Evolutionary conservation across 2,888 invertebrate species (phyloP).

Genomic region (Noctua pronuba): DNA sequence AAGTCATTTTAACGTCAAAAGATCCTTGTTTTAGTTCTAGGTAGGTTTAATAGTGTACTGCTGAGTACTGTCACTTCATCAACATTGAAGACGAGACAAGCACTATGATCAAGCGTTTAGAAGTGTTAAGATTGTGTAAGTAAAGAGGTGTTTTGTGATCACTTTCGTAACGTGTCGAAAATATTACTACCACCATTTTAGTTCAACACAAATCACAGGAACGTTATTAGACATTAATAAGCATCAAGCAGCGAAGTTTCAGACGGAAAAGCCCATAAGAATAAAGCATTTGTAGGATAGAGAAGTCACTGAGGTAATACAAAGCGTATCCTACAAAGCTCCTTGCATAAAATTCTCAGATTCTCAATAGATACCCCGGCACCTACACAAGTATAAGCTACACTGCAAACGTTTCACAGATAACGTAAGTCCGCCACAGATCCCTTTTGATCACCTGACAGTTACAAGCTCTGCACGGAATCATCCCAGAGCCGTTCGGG

Average conservation of each 20-base stretch:
- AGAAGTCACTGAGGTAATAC: neutral
- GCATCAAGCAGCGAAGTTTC: neutral
- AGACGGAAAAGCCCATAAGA: neutral
- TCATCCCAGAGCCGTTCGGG: neutral
- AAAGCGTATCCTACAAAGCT: neutral
- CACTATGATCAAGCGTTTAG: neutral
- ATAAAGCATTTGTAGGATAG: neutral
- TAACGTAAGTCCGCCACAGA: neutral
- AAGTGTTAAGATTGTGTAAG: constrained; percentile 3
- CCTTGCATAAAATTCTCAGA: neutral
- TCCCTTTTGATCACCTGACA: neutral
- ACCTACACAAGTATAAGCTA: neutral
- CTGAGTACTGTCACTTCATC: neutral
- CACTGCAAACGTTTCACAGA: neutral
- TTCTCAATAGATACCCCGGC: neutral
- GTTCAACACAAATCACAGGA: neutral
- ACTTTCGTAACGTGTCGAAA: neutral
- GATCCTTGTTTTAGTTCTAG: neutral
- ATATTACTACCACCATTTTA: neutral
- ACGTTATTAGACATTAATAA: neutral
- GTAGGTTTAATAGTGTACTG: neutral
- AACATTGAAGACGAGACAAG: neutral
- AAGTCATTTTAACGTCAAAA: neutral
- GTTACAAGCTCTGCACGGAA: neutral
- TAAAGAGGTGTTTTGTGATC: neutral